Evolutionary conservation across 23 tunicate genomes (phyloP).

Genomic region (Ascidia mentula): DNA sequence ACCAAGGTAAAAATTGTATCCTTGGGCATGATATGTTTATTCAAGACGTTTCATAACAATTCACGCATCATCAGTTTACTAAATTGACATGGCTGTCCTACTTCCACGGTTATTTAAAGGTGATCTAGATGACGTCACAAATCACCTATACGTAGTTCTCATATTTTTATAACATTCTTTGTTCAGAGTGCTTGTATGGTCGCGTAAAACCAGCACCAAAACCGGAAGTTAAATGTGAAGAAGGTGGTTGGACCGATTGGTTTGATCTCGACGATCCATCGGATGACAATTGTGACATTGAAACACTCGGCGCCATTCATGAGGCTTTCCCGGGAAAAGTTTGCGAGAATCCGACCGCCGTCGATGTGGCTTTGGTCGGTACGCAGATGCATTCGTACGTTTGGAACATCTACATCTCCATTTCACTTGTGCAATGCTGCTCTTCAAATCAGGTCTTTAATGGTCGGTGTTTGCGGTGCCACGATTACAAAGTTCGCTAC

Average conservation of each 20-base stretch:
- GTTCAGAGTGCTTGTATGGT: not conserved
- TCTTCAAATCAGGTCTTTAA: not conserved
- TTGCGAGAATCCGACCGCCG: not conserved
- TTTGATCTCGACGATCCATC: not conserved
- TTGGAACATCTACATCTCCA: not conserved
- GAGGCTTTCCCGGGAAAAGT: not conserved
- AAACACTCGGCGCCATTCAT: not conserved
- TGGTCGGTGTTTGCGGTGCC: not conserved
- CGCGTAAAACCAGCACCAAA: not conserved
- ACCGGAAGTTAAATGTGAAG: not conserved
- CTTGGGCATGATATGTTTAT: too few relatives aligned
- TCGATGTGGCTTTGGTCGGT: not conserved
- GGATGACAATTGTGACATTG: not conserved
- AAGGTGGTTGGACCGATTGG: not conserved
- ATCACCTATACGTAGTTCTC: too few relatives aligned
- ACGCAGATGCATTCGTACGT: not conserved
- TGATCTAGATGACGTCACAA: too few relatives aligned
- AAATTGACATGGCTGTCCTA: too few relatives aligned
- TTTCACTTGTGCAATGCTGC: not conserved
- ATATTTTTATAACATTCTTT: too few relatives aligned
- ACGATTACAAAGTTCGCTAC: not conserved
- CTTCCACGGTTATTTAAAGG: too few relatives aligned
- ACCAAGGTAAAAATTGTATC: too few relatives aligned
- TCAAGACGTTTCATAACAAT: too few relatives aligned
- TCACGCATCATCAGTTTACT: too few relatives aligned